Percentiles rank a stretch among this genome's conserved stretches.
Conservation (phyloP, 2,113 vertebrate species). For the Ibidorhyncha struthersii region DNA sequence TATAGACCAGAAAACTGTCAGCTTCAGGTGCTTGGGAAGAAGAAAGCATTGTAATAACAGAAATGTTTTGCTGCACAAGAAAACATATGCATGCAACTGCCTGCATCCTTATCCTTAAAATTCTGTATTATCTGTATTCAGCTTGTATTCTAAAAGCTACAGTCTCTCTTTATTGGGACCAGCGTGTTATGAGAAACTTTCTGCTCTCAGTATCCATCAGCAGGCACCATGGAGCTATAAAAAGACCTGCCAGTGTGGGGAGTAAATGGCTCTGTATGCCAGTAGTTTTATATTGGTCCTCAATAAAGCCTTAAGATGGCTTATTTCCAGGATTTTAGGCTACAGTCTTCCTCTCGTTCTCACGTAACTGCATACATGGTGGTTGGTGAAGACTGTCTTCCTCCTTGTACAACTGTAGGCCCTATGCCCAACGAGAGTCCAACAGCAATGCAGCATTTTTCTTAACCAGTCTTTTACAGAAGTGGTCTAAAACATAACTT, state of each 20-base stretch:
- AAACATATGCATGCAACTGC: not conserved
- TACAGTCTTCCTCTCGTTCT: not conserved
- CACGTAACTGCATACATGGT: rapidly evolving
- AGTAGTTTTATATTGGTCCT: not conserved
- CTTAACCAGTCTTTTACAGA: not conserved
- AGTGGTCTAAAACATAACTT: not conserved
- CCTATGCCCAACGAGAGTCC: rapidly evolving
- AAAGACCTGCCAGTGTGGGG: not conserved
- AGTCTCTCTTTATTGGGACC: not conserved
- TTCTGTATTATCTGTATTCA: not conserved
- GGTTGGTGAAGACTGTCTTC: not conserved
- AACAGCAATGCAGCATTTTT: not conserved
- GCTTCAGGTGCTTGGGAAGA: not conserved
- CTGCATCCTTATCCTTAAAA: not conserved
- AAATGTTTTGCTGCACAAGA: not conserved
- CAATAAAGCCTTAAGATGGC: not conserved
- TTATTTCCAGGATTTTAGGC: not conserved
- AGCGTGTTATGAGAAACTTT: not conserved
- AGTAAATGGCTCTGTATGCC: not conserved
- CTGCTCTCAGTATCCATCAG: not conserved
- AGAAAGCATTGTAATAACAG: not conserved
- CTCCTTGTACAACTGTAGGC: not conserved
- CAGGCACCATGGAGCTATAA: not conserved
- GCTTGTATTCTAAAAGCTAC: not conserved
- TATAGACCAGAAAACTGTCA: not conserved